Percentiles rank a stretch among this genome's conserved stretches.
Evolutionary conservation across 2,797 vertebrate species (phyloP).

Genomic region (Lepilemur septentrionalis): DNA sequence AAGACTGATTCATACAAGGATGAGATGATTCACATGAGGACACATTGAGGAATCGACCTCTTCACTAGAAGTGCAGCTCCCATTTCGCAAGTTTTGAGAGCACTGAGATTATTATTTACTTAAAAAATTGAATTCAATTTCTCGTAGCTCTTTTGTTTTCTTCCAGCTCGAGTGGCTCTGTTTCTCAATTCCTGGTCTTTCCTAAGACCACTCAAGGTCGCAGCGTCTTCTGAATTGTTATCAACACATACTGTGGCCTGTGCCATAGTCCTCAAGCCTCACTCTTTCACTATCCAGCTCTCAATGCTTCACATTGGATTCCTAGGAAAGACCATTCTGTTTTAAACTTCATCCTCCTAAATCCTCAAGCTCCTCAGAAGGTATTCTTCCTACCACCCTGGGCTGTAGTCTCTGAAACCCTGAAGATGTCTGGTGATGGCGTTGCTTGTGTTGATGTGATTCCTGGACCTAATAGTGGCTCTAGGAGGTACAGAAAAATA

Average conservation of each 20-base stretch:
- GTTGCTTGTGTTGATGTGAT: not conserved
- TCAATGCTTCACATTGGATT: accelerated
- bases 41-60: not conserved
- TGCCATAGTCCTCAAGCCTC: too few relatives aligned
- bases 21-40: not conserved
- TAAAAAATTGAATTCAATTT: not conserved
- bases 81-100: not conserved
- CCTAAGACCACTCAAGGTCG: too few relatives aligned
- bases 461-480: not conserved
- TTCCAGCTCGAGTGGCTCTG: not conserved
- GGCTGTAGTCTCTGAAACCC: not conserved
- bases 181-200: not conserved
- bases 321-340: not conserved
- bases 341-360: not conserved
- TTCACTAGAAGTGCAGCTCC: not conserved
- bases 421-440: not conserved
- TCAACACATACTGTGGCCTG: not conserved
- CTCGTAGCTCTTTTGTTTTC: not conserved
- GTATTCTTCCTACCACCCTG: not conserved
- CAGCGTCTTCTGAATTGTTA: not conserved
- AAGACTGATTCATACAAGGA: not conserved
- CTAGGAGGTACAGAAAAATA: not conserved
- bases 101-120: not conserved
- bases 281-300: too few relatives aligned
- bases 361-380: not conserved